Evolutionary conservation across 2,888 invertebrate genomes (phyloP).

Genomic region (Dromius quadrimaculatus): DNA sequence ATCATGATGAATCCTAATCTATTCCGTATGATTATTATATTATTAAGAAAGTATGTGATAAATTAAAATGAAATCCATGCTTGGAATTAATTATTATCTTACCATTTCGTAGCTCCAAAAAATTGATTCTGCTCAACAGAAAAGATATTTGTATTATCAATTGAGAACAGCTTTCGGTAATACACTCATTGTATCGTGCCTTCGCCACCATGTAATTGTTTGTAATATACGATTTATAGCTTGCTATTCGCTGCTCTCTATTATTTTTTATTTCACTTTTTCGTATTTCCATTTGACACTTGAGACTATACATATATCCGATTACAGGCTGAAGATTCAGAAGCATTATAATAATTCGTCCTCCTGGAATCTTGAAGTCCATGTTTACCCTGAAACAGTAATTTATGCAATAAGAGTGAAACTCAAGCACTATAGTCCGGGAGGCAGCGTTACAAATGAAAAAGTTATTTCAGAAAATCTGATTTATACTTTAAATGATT

Average conservation of each 20-base stretch:
- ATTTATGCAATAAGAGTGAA: too few species aligned
- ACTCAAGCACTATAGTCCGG: too few species aligned
- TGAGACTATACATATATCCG: background rate
- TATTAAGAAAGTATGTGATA: too few species aligned
- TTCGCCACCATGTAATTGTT: background rate
- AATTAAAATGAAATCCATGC: too few species aligned
- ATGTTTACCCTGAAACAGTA: constrained; percentile 6
- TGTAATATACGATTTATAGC: background rate
- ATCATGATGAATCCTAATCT: too few species aligned
- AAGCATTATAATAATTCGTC: background rate
- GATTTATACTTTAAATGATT: too few species aligned
- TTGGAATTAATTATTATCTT: too few species aligned
- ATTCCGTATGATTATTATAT: too few species aligned
- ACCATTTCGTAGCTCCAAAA: background rate
- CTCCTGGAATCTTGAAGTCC: background rate
- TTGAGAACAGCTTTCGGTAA: background rate
- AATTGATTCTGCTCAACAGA: background rate
- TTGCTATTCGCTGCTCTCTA: background rate
- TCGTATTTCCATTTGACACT: background rate
- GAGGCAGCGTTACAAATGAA: too few species aligned
- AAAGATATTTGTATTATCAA: constrained; percentile 3
- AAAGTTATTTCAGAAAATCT: too few species aligned
- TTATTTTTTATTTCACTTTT: background rate
- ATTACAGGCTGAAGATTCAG: background rate
- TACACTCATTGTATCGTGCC: constrained; percentile 9